Conservation (phyloP, 1,140 invertebrate species). For the Drosophila equinoxialis region DNA sequence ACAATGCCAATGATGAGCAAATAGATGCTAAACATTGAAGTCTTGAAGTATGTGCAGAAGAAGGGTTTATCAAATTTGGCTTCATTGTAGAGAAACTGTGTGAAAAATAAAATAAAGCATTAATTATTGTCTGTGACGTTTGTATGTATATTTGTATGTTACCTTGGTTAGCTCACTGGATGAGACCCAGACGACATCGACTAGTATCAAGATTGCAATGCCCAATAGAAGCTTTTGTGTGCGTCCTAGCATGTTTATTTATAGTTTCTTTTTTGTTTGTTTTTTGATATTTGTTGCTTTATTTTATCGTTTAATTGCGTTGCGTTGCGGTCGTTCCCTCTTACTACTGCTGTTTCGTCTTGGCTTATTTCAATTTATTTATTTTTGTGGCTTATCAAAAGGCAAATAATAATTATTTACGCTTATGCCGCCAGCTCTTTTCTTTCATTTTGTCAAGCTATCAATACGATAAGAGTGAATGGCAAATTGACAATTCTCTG, state of each 20-base stretch:
- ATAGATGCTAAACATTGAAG: slow-evolving; percentile 93
- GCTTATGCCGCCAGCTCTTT: slow-evolving; percentile 71
- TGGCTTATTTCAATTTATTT: slow-evolving; percentile 24
- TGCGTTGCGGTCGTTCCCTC: too few relatives aligned
- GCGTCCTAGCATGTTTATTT: slow-evolving; percentile 64
- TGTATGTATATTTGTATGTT: slow-evolving; percentile 14
- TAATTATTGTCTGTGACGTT: not conserved
- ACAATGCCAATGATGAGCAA: slow-evolving; percentile 92
- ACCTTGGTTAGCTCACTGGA: slow-evolving; percentile 94
- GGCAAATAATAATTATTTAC: slow-evolving; percentile 58
- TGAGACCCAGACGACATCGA: slow-evolving; percentile 94
- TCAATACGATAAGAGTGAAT: slow-evolving; percentile 23
- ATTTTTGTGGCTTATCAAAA: slow-evolving; percentile 22
- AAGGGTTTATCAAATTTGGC: slow-evolving; percentile 93
- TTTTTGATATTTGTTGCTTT: slow-evolving; percentile 2
- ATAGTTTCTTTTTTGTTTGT: slow-evolving; percentile 12
- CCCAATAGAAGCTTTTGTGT: slow-evolving; percentile 91
- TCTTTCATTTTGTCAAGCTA: slow-evolving; percentile 61
- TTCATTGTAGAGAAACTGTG: slow-evolving; percentile 92
- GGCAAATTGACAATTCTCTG: slow-evolving; percentile 8
- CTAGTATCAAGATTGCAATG: slow-evolving; percentile 89
- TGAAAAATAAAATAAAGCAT: slow-evolving; percentile 44
- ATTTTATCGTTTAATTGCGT: not conserved
- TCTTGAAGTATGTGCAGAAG: slow-evolving; percentile 95
- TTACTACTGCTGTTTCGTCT: slow-evolving; percentile 14